A percentile compares a stretch with the other conserved stretches of the same genome.
phyloP scores from a whole-genome alignment of 2,797 vertebrate genomes.

The Chanos chanos region DNA sequence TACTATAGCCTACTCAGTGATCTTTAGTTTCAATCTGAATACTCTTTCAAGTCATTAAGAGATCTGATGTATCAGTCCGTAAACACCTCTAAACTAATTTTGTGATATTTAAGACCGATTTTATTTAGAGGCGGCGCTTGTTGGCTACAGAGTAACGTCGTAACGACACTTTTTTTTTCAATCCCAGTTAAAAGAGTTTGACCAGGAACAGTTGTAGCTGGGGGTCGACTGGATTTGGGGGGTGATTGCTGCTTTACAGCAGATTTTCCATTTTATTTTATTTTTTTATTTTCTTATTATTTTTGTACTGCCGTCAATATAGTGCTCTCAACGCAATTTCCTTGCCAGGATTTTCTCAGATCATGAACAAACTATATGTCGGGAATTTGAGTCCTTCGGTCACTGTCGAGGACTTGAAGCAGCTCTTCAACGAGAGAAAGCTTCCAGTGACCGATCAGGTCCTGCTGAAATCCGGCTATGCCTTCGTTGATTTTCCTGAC shows the following conservation, averaged over 20 bases:
- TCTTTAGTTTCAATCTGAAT: conserved; percentile 3
- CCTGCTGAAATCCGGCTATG: conserved; percentile 91
- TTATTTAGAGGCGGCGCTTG: conserved; percentile 82
- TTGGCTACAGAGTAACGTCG: conserved; percentile 75
- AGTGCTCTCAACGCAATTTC: conserved; percentile 54
- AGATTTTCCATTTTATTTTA: conserved; percentile 49
- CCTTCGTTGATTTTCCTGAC: conserved; percentile 93
- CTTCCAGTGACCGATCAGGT: conserved; percentile 87
- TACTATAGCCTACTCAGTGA: background rate
- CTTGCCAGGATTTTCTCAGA: conserved; percentile 70
- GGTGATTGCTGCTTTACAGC: conserved; percentile 59
- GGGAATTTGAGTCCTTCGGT: conserved; percentile 93
- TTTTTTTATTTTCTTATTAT: conserved; percentile 48
- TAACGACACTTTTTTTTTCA: conserved; percentile 74
- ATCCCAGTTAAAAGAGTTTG: conserved; percentile 79
- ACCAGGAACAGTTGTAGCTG: conserved; percentile 76
- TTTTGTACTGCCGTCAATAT: conserved; percentile 57
- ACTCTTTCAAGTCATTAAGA: background rate
- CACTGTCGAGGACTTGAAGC: conserved; percentile 89
- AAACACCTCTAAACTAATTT: conserved; percentile 68
- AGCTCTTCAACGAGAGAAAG: conserved; percentile 87
- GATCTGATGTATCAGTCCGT: conserved; percentile 30
- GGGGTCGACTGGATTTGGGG: conserved; percentile 72
- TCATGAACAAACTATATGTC: conserved; percentile 96
- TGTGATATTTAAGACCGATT: conserved; percentile 70